Evolutionary conservation across 1,140 invertebrate genomes (phyloP), one percentile per base, ranked within the genome.

Genomic region (Chelonus insularis): DNA sequence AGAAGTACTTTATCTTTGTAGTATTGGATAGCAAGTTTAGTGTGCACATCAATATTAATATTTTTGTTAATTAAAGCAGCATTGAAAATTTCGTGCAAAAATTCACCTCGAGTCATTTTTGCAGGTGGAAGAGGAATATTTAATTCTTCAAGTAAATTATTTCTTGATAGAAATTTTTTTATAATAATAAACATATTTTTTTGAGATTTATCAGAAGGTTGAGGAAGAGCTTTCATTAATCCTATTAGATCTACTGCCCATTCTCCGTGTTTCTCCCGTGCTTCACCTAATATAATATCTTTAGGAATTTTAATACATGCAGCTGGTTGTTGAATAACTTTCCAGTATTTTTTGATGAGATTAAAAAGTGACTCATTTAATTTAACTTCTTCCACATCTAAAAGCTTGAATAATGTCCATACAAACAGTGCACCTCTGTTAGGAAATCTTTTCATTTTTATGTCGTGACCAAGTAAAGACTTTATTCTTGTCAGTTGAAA

Each of bases 231-330:
- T 2, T 16, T 5, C 5, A 59, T 55, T 34, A 69, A 60, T 50
- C 43, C 65, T 6, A 55, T 55, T 2, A 65, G 23, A 32, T 69
- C 65, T 7, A 59, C 57, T 29, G 48, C 41, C 67, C 65, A 69
- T 3, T 57, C 18, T 36, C 58, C 59, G 16, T 18, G 39, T 21
- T 6, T 34, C 1, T 32, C 32, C 0, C 11, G 16, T 1, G 9
- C 16, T 34, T 37, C 57, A n/a, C 25, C 39, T 37, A 65, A 29
- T 3, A 48, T 45, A 18, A 45, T 50, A 32, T 63, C 47, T 47
- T 65, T 34, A 7, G 66, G 62, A 16, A 68, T 54, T n/a, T 57
- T 32, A 1, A 43, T 20, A 12, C 32, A 52, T 8, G 62, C 51
- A 12, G 62, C 54, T n/a, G 59, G 54, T 16, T 55, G 32, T 20